phyloP scores from a whole-genome alignment of 2,797 vertebrate species.

The Pseudotriccus pelzelni region DNA sequence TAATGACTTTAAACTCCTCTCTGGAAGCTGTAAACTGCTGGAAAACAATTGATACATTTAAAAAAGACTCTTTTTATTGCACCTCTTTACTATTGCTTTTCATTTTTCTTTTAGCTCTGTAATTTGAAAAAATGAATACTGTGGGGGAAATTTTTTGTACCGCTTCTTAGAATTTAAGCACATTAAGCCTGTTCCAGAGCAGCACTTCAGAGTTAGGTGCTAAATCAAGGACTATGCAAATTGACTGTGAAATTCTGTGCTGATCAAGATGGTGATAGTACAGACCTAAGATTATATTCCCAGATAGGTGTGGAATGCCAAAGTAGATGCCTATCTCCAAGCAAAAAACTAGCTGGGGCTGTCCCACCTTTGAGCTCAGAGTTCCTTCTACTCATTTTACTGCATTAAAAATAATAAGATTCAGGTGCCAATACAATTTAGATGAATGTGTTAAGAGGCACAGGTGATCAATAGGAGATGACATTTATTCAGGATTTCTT shows the following conservation, averaged over 20 bases:
- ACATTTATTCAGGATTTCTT: slow-evolving; percentile 4
- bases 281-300: background rate
- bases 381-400: background rate
- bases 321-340: background rate
- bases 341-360: background rate
- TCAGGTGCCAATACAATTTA: background rate
- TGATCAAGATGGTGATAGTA: background rate
- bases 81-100: background rate
- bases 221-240: background rate
- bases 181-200: background rate
- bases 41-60: background rate
- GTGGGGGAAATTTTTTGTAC: background rate
- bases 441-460: background rate
- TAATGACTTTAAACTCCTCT: background rate
- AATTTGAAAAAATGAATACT: background rate
- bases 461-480: background rate
- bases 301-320: background rate
- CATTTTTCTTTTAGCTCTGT: background rate
- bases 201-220: background rate
- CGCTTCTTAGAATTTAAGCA: background rate
- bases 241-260: background rate
- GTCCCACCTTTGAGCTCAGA: background rate
- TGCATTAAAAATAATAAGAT: background rate
- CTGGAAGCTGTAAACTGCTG: background rate
- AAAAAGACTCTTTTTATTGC: background rate